Evolutionary conservation across 2,888 invertebrate species (phyloP), one percentile per base, ranked within the genome.

Genomic region (Neocrepidodera transversa): DNA sequence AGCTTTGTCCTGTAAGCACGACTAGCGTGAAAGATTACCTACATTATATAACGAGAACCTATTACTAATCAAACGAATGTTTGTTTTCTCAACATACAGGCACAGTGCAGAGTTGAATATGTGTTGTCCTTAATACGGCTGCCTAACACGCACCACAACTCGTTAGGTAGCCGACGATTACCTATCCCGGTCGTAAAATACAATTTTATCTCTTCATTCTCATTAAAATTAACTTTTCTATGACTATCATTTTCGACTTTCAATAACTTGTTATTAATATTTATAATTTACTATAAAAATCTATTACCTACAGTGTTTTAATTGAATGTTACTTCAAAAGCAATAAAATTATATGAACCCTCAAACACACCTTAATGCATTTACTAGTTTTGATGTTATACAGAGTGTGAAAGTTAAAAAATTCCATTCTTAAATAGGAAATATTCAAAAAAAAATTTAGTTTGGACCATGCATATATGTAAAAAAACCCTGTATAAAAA

Each of bases 11-110:
- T 65, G 35, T 54, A 68, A 70, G 67, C 65, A 71, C 66, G 69
- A 69, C 70, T 74, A 73, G 74, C 74, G 74, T 74, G 74, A 74
- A 74, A 73, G 72, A 73, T 73, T 71, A 70, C 74, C 69, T 74
- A 71, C 73, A 71, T 74, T 73, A 73, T 74, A 73, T 71, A 74
- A 73, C 71, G 65, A 68, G 70, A 73, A 74, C 71, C 74, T 74
- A 74, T 72, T 73, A 70, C 74, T 75, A 74, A 75, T 75, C 75
- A 74, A 73, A 72, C 69, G 68, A 71, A 69, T 71, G 71, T 74
- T 75, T 74, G 74, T 75, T 74, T 75, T 74, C 74, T 73, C 73
- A 74, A 73, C 73, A 28, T 26, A 45, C 2, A 45, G 53, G 53
- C 53, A 43, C 43, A 53, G 42, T 53, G 42, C 53, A 42, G 36